Evolutionary conservation across 2,113 vertebrate genomes (phyloP).

Genomic region (Neodon shergylaensis): DNA sequence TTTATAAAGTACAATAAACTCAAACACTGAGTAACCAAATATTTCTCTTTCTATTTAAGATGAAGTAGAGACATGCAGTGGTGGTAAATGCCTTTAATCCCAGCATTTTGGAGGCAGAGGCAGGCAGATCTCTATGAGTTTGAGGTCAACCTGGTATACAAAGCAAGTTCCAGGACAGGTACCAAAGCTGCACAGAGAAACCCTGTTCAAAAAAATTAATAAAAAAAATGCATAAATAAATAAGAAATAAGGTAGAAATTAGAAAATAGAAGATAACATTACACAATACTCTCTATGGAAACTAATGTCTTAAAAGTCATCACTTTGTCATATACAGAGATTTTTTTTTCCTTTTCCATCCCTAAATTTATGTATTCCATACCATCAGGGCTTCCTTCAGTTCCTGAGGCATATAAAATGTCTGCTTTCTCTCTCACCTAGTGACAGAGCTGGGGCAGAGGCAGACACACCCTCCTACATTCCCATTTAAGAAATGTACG

Average conservation of each 20-base stretch:
- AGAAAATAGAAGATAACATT: not conserved
- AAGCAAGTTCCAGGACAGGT: too few species aligned
- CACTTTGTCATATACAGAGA: not conserved
- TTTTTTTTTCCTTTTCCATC: not conserved
- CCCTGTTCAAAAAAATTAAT: too few species aligned
- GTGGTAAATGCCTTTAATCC: too few species aligned
- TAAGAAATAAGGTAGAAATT: not conserved
- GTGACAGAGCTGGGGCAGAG: not conserved
- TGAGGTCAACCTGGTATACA: too few species aligned
- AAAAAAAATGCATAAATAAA: too few species aligned
- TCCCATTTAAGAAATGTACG: not conserved
- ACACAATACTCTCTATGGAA: not conserved
- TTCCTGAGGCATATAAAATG: not conserved
- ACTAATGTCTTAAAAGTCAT: not conserved
- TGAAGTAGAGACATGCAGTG: not conserved
- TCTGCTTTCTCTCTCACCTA: not conserved
- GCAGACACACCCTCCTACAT: not conserved
- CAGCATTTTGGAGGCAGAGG: too few species aligned
- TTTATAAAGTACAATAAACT: not conserved
- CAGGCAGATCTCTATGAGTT: too few species aligned
- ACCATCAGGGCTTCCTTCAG: not conserved
- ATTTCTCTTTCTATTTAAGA: not conserved
- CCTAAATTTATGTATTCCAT: not conserved
- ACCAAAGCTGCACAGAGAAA: too few species aligned
- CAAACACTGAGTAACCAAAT: not conserved